Evolutionary conservation across 2,113 vertebrate genomes (phyloP).

Genomic region (Sula dactylatra): DNA sequence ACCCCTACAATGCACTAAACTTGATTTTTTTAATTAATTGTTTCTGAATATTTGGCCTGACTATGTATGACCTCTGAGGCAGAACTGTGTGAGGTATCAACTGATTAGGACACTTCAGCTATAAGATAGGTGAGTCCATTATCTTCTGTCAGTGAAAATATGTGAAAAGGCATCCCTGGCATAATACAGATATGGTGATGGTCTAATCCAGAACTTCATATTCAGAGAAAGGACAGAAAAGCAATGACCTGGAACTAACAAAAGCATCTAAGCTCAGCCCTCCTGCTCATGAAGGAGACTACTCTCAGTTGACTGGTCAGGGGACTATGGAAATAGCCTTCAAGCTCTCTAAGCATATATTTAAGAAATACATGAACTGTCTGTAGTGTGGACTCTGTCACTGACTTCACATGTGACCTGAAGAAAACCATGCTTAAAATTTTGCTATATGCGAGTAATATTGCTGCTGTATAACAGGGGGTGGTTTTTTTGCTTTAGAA

Average conservation of each 20-base stretch:
- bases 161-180: neutral
- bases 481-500: neutral
- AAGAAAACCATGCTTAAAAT: neutral
- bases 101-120: neutral
- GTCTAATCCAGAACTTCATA: neutral
- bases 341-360: neutral
- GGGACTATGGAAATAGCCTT: neutral
- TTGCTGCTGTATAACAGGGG: neutral
- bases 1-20: neutral
- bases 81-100: neutral
- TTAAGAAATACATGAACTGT: neutral
- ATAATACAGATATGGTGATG: neutral
- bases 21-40: neutral
- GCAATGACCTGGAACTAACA: neutral
- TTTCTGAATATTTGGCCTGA: neutral
- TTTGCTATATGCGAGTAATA: neutral
- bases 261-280: neutral
- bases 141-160: neutral
- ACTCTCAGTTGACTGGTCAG: neutral
- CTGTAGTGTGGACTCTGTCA: neutral
- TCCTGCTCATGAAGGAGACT: neutral
- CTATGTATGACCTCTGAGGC: neutral
- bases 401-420: neutral
- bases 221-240: neutral
- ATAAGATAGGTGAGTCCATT: neutral